Percentiles rank a stretch among this genome's conserved stretches.
These are phyloP conservation scores for Lipophrys pholis DNA, from an alignment of 2,113 vertebrate genomes.

Conservation along the genomic window DNA sequence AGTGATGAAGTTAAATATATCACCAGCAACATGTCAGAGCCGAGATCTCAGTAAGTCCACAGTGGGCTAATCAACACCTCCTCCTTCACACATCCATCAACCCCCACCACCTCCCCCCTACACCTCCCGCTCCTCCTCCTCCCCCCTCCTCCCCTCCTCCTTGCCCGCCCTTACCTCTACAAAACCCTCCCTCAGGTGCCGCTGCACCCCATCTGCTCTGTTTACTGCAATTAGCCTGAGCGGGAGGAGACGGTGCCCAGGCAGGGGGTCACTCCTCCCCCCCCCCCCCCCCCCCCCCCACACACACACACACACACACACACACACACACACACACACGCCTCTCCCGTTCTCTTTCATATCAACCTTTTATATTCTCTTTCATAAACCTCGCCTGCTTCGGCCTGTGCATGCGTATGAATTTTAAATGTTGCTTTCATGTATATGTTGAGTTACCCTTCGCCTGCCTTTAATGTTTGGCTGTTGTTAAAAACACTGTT, in stretches of 20 bases:
- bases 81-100: constrained; percentile 12
- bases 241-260: constrained; percentile 41
- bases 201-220: constrained; percentile 74
- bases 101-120: not conserved
- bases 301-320: too few relatives aligned
- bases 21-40: constrained; percentile 3
- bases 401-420: not conserved
- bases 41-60: constrained; percentile 15
- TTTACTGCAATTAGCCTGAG: constrained; percentile 70
- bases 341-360: constrained; percentile 19
- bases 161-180: constrained; percentile 35
- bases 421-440: not conserved
- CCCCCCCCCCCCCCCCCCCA: constrained; percentile 10
- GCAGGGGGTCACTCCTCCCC: constrained; percentile 37
- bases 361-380: not conserved
- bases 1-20: constrained; percentile 54
- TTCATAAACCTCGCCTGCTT: not conserved
- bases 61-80: constrained; percentile 69
- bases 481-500: too few relatives aligned
- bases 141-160: not conserved
- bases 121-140: not conserved
- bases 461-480: not conserved
- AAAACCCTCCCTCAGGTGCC: constrained; percentile 60
- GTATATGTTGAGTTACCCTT: not conserved
- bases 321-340: not conserved